Percentiles rank a stretch among this genome's conserved stretches.
Evolutionary conservation across 2,797 vertebrate species (phyloP).

Genomic region (Trichosurus vulpecula): DNA sequence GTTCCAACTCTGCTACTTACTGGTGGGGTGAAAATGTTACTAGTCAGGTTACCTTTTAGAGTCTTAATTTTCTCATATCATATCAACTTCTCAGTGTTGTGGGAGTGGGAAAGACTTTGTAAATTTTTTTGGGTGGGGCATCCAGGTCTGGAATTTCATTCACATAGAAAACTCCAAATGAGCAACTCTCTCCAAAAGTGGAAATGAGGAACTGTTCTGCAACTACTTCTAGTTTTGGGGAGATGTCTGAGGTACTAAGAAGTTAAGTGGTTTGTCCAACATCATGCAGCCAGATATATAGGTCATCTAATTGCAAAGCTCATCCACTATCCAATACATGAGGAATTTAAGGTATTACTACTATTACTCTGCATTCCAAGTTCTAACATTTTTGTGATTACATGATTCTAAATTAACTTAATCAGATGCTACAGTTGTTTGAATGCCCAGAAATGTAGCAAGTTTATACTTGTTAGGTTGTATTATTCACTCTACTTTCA

Average conservation of each 20-base stretch:
- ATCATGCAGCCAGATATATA: background rate
- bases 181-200: background rate
- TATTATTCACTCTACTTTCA: background rate
- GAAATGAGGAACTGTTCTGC: background rate
- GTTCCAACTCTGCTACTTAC: background rate
- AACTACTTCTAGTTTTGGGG: background rate
- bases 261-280: background rate
- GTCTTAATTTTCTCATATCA: background rate
- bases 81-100: background rate
- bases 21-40: background rate
- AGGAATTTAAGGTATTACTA: background rate
- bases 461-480: slow-evolving; percentile 20
- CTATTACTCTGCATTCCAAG: background rate
- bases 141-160: background rate
- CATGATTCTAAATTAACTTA: background rate
- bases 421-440: slow-evolving; percentile 12
- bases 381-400: background rate
- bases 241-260: too few relatives aligned
- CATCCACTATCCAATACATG: background rate
- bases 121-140: too few relatives aligned
- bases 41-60: background rate
- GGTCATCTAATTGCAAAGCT: background rate
- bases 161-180: background rate
- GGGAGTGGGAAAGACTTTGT: background rate
- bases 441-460: slow-evolving; percentile 39